Evolutionary conservation across 1,140 invertebrate species (phyloP).

Genomic region (Pomacea maculata): DNA sequence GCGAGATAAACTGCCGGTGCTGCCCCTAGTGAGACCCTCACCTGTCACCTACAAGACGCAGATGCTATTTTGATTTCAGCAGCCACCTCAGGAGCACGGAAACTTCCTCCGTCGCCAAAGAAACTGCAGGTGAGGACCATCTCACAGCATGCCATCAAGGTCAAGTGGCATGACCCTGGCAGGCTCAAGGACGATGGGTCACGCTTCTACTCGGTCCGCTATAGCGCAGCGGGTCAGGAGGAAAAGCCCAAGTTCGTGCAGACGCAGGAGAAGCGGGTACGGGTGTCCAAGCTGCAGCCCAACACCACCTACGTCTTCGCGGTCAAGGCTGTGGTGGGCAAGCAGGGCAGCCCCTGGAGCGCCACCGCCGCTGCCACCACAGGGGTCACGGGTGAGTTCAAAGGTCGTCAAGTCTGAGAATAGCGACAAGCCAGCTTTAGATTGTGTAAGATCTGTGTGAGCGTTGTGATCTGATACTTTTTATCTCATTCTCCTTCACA

Average conservation of each 20-base stretch:
- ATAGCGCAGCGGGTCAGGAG: constrained; percentile 12
- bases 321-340: constrained; percentile 17
- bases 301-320: constrained; percentile 22
- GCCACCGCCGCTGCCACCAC: constrained; percentile 6
- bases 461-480: too few relatives aligned
- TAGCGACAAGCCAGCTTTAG: too few relatives aligned
- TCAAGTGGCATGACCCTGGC: constrained; percentile 23
- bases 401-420: too few relatives aligned
- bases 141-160: constrained; percentile 17
- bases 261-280: neutral
- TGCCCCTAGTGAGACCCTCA: neutral
- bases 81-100: neutral
- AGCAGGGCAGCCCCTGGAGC: constrained; percentile 18
- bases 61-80: too few relatives aligned
- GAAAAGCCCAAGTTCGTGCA: constrained; percentile 2
- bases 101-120: constrained; percentile 6
- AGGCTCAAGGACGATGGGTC: neutral
- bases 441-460: too few relatives aligned
- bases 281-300: constrained; percentile 9
- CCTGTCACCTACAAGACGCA: too few relatives aligned
- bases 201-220: constrained; percentile 24
- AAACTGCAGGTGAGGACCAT: constrained; percentile 16
- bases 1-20: neutral
- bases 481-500: too few relatives aligned
- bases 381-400: constrained; percentile 1